Base-by-base conservation (phyloP, 2,113 vertebrate species). In the Callipepla californica region DNA sequence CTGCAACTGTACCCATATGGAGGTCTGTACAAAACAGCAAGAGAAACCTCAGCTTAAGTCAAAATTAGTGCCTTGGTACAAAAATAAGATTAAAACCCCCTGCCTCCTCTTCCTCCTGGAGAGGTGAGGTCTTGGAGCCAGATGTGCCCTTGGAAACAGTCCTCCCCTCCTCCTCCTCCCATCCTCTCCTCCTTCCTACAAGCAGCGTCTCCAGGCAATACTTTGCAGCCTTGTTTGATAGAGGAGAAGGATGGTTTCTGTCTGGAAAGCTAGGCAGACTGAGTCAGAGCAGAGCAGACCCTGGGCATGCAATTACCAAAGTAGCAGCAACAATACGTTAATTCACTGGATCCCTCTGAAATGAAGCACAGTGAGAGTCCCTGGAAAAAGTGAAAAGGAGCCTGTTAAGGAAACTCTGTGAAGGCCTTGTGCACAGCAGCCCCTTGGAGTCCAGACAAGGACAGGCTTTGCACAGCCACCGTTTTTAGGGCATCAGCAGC, bases 281-380 rank as follows among this genome's bases (percentile, higher is more conserved):
- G 38, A 58, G 87, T 63, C n/a, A 13, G 80, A 94, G 75, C 87
- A 85, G 44, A 89, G 92, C 70, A 94, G 82, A 91, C 82, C 82
- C 86, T 0, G 63, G 50, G 86, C 93, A 92, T 48, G 96, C 79
- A 94, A 97, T 95, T 93, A 96, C 81, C 63, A 62, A 94, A 76
- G 93, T 92, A 77, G 89, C 94, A 94, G 90, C 59, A 93, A 94
- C 96, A 97, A 59, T 95, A 86, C 93, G 92, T 91, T 96, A 97
- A 97, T 97, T 96, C 97, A 97, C 92, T 72, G 66, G 84, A 84
- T 92, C 91, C 62, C 65, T 96, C 94, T 96, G 95, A 97, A 96
- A 94, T 0, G 92, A 94, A 91, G 95, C 78, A 92, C 80, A 93
- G 92, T 89, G 92, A 88, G 91, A 95, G 74, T 74, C 93, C 80